These are phyloP conservation scores for Graphium colonna DNA, from an alignment of 2,888 invertebrate species.

Conservation along the genomic window DNA sequence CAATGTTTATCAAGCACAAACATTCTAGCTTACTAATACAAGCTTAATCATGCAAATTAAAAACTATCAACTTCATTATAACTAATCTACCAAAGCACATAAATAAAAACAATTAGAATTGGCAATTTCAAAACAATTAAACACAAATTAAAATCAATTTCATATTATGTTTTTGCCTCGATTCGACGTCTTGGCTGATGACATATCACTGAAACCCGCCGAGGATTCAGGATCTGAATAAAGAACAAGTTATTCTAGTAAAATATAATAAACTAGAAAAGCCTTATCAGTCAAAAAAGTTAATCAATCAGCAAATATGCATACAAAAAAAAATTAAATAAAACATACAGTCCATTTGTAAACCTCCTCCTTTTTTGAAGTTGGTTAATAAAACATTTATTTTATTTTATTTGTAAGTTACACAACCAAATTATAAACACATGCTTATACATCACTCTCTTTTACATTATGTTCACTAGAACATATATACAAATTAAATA, in stretches of 20 bases:
- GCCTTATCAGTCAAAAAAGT: too few relatives aligned
- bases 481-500: neutral
- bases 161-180: constrained; percentile 5
- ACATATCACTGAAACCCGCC: constrained; percentile 5
- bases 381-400: neutral
- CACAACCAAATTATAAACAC: too few relatives aligned
- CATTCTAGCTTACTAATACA: too few relatives aligned
- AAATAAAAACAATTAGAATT: neutral
- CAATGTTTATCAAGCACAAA: too few relatives aligned
- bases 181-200: constrained; percentile 6
- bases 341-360: neutral
- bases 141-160: neutral
- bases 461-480: neutral
- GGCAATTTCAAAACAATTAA: constrained; percentile 1
- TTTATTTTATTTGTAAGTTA: neutral
- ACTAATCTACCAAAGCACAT: neutral
- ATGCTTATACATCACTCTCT: too few relatives aligned
- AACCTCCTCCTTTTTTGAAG: too few relatives aligned
- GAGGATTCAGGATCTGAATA: constrained; percentile 10
- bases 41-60: too few relatives aligned
- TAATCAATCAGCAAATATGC: too few relatives aligned
- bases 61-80: neutral
- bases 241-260: constrained; percentile 1
- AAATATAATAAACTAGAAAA: neutral
- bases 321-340: neutral